Base-by-base conservation (phyloP, 2,113 vertebrate genomes). In the Heptranchias perlo region DNA sequence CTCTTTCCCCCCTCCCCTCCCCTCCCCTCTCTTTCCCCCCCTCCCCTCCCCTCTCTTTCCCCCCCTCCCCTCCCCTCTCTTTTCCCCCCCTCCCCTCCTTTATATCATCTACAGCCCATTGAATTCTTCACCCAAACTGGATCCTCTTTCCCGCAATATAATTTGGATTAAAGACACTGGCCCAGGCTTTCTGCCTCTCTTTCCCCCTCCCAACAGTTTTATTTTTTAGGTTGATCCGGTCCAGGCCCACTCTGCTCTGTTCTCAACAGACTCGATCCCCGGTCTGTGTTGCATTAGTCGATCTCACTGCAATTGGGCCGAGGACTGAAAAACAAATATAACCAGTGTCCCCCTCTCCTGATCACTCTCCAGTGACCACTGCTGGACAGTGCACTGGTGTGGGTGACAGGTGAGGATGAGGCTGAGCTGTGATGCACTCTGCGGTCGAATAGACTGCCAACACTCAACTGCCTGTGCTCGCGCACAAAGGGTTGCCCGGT, bases 301-400 rank as follows among this genome's bases (percentile, higher is more conserved):
- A n/a, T n/a, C n/a, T n/a, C n/a, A n/a, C n/a, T n/a, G n/a, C n/a
- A n/a, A n/a, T 49, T 98, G 98, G 98, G 39, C 78, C 7, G 98
- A 98, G 86, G 97, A 49, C 44, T 98, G 98, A 89, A 97, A 96
- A 96, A 98, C 98, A 98, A 98, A 98, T 96, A 97, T 98, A 8
- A 98, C 98, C 47, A 98, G 98, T 97, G 98, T 98, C 96, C 96
- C 84, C 67, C 25, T 3, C 39, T 13, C 39, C 78, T 13, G 2
- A 44, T 84, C 78, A 6, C 14, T 84, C 58, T 4, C 58, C 58
- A 58, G 2, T 3, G 58, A 58, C 4, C 58, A 58, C 58, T 58
- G 58, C 58, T 58, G 58, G 4, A 58, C 6, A 58, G 58, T n/a
- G n/a, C n/a, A n/a, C n/a, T n/a, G n/a, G n/a, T n/a, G n/a, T 58